phyloP scores from a whole-genome alignment of 92 coral and sea anemone species.

The Diadumene lineata region DNA sequence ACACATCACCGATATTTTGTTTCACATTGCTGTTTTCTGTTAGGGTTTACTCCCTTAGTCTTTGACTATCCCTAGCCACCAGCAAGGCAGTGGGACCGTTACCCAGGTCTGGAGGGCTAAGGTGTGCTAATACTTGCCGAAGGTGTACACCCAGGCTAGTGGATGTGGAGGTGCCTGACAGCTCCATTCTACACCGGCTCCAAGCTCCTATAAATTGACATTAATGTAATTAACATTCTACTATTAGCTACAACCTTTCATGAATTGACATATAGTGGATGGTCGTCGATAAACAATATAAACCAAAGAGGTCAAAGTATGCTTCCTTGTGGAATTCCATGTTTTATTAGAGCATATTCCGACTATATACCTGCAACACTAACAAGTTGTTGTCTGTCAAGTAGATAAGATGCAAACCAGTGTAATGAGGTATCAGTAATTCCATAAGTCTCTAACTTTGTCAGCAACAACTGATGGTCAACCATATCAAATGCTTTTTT shows the following conservation, averaged over 20 bases:
- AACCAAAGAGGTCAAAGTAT: constrained; percentile 36
- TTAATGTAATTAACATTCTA: no score
- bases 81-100: no score
- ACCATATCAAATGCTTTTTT: constrained; percentile 50
- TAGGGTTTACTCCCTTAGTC: no score
- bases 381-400: constrained; percentile 48
- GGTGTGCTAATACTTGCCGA: no score
- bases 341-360: constrained; percentile 12
- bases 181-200: no score
- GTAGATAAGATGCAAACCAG: constrained; percentile 50
- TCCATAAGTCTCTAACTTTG: constrained; percentile 41
- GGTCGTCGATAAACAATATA: constrained; percentile 27
- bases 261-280: constrained; percentile 20
- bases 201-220: no score
- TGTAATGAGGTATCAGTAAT: constrained; percentile 10
- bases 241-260: constrained; percentile 33
- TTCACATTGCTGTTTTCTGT: no score
- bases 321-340: constrained; percentile 40
- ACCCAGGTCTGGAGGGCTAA: no score
- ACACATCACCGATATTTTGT: no score
- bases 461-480: constrained; percentile 33
- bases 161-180: no score
- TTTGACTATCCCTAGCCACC: no score
- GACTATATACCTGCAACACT: constrained; percentile 30
- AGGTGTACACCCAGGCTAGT: no score